Base-by-base conservation (phyloP, 2,797 vertebrate species). In the Typhlichthys eigenmanni region DNA sequence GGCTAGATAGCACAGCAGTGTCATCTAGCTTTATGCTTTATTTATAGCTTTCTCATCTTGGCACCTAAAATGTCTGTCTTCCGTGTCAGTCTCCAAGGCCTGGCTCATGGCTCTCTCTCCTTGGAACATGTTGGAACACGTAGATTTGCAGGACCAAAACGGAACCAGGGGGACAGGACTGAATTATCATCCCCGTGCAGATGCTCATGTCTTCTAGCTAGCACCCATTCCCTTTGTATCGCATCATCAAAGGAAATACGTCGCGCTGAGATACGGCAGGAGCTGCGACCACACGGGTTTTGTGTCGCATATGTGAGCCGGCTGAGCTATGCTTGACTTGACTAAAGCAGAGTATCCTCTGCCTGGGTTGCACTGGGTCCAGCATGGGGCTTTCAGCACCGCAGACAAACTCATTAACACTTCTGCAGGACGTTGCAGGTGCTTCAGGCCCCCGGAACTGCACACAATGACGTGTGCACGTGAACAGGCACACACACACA, bases 391-490 rank as follows among this genome's bases (percentile, higher is more conserved):
- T 52, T 13, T 19, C 38, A 53, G 13, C 56, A 56, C 38, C 16
- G 52, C 58, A 78, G 67, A 72, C 74, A 48, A 71, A 80, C 73
- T 57, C 62, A 62, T 66, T 63, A 54, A 19, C 48, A 49, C 48
- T 17, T 59, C 9, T 19, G 53, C 51, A 52, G 69, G 50, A 59
- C 54, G 60, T 50, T 62, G 49, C 47, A 34, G 49, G 4, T 66
- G 32, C 49, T 24, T 59, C 2, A 45, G 45, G 17, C 32, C 73
- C 62, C 72, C 65, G 74, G 32, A 45, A 67, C 47, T 68, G 49
- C 63, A 56, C 50, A 63, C 57, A 59, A 62, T 72, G 58, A 73
- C 68, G 55, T 57, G 75, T 72, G 82, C 58, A 76, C 34, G 47
- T 13, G 56, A 13, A 49, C 58, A 78, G 13, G 45, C 13, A 53